phyloP scores from a whole-genome alignment of 2,797 vertebrate species.

The Enteromius anoplus region DNA sequence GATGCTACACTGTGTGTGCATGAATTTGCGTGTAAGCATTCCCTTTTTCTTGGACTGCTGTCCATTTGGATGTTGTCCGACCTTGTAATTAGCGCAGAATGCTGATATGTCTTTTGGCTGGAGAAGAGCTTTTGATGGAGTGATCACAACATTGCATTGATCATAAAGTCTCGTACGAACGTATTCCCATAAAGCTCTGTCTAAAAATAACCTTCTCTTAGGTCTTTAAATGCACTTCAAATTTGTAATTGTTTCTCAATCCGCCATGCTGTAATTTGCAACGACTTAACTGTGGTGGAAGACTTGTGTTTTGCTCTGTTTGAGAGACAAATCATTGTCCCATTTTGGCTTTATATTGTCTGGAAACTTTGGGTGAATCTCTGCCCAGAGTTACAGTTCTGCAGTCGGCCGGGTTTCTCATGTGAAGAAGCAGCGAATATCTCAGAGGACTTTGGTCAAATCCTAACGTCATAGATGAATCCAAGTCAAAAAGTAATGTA shows the following conservation, averaged over 20 bases:
- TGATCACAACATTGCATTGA: conserved; percentile 49
- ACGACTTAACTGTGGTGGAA: conserved; percentile 23
- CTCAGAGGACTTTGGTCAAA: conserved; percentile 36
- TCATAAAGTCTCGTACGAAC: conserved; percentile 42
- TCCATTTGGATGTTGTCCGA: conserved; percentile 58
- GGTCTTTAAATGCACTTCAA: conserved; percentile 27
- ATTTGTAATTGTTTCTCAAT: conserved; percentile 34
- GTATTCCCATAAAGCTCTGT: conserved; percentile 44
- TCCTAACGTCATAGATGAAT: conserved; percentile 55
- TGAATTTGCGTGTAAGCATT: conserved; percentile 56
- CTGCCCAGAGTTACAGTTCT: conserved; percentile 47
- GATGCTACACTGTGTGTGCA: conserved; percentile 55
- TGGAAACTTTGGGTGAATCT: conserved; percentile 50
- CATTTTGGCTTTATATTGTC: conserved; percentile 34
- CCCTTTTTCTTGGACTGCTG: conserved; percentile 59
- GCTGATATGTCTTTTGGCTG: conserved; percentile 63
- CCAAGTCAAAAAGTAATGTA: conserved; percentile 44
- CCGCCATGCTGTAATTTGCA: conserved; percentile 25
- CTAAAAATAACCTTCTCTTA: conserved; percentile 45
- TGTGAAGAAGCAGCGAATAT: conserved; percentile 38
- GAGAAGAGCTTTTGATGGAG: conserved; percentile 54
- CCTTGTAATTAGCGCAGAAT: conserved; percentile 65
- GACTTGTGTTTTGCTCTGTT: conserved; percentile 38
- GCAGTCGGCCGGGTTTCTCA: conserved; percentile 42
- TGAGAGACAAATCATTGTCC: conserved; percentile 39